phyloP scores from a whole-genome alignment of 2,113 vertebrate genomes.

The Pungitius pungitius region DNA sequence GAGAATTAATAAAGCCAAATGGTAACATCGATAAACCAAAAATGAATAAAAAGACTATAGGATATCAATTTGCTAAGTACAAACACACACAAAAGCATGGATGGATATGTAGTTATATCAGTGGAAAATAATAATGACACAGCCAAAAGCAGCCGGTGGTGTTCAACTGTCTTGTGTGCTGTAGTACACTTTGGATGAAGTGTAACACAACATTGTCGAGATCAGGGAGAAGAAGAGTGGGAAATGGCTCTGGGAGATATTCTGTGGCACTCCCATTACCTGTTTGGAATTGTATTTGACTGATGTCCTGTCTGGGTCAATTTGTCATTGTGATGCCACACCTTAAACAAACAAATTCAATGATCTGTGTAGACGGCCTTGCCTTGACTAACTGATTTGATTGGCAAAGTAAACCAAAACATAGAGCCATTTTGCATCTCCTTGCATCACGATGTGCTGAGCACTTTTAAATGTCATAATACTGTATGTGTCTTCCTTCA shows the following conservation, averaged over 20 bases:
- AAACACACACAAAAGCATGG: background rate
- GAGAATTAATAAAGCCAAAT: no score
- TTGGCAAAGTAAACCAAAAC: constrained; percentile 57
- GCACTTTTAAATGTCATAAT: background rate
- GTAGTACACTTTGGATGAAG: background rate
- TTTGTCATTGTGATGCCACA: constrained; percentile 34
- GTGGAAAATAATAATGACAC: background rate
- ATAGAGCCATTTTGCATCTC: constrained; percentile 50
- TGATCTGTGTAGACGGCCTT: constrained; percentile 16
- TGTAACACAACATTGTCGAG: no score
- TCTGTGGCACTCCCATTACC: background rate
- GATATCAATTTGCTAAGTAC: background rate
- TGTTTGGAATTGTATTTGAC: constrained; percentile 23
- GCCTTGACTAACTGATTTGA: constrained; percentile 57
- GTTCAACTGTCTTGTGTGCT: background rate
- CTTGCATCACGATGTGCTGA: background rate
- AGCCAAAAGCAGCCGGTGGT: background rate
- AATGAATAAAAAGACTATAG: background rate
- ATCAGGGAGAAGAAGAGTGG: background rate
- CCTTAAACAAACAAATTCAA: constrained; percentile 34
- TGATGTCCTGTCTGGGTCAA: constrained; percentile 9
- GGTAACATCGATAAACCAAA: background rate
- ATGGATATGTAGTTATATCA: background rate
- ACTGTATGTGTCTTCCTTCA: no score
- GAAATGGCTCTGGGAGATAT: background rate